These are phyloP conservation scores for Leptoteleia sp. DNA, from an alignment of 1,140 invertebrate species.

Conservation along the genomic window DNA sequence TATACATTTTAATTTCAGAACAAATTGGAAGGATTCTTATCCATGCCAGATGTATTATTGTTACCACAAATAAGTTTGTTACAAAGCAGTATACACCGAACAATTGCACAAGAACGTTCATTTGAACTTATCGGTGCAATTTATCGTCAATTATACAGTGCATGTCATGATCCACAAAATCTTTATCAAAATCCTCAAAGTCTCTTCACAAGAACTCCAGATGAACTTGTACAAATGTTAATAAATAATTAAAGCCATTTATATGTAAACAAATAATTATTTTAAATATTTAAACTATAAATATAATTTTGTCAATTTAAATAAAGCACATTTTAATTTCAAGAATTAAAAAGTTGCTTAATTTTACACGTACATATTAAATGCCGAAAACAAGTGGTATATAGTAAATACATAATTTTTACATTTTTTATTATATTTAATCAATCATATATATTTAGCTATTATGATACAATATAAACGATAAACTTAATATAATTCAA, in stretches of 20 bases:
- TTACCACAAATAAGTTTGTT: constrained; percentile 93
- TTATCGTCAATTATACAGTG: constrained; percentile 92
- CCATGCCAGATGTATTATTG: constrained; percentile 89
- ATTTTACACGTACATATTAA: too few species aligned
- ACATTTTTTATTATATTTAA: too few species aligned
- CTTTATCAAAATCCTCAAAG: constrained; percentile 87
- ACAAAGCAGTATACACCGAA: constrained; percentile 89
- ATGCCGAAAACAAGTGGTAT: too few species aligned
- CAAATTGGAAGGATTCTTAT: constrained; percentile 89
- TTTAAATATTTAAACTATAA: background rate
- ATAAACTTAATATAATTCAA: too few species aligned
- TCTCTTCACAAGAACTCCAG: constrained; percentile 88
- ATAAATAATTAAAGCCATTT: constrained; percentile 27
- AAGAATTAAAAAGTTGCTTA: too few species aligned
- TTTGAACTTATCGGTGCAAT: constrained; percentile 93
- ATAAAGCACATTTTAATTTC: too few species aligned
- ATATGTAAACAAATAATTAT: background rate
- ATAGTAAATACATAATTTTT: too few species aligned
- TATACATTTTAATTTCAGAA: constrained; percentile 75
- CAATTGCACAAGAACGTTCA: constrained; percentile 88
- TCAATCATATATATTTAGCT: too few species aligned
- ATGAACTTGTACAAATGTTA: constrained; percentile 80
- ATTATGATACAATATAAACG: too few species aligned
- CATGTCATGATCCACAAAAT: constrained; percentile 88
- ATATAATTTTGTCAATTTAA: constrained; percentile 1